Evolutionary conservation across 2,113 vertebrate species (phyloP), one percentile per base, ranked within the genome.

Genomic region (Scytalopus superciliaris): DNA sequence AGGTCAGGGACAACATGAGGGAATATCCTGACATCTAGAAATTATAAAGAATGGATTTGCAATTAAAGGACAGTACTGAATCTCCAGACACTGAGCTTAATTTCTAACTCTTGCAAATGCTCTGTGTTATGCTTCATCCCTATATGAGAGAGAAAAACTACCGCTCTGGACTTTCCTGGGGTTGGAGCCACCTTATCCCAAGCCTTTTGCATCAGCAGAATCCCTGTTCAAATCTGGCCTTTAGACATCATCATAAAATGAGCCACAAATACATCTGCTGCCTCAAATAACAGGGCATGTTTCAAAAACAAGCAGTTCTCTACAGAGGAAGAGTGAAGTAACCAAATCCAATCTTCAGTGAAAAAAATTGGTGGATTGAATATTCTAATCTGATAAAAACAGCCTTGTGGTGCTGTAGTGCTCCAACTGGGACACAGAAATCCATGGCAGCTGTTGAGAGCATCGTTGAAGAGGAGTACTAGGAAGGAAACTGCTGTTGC

Each of bases 381-480:
- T 62, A 72, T 37, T 60, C 73, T 52, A 40, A 52, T 56, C 14
- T 2, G 3, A 66, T 16, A 50, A 72, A 82, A 92, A 72, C 5
- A 73, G 33, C 19, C 39, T 45, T 14, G 31, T 56, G 31, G 12
- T 52, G 66, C 56, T 47, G 40, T 60, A 52, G 35, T 11, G 68
- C 37, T 72, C 39, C 24, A 84, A 19, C 45, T 1, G 1, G 33
- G 33, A 50, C 74, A 85, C 31, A 76, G 47, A 72, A 64, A 79
- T 62, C 33, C 3, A 2, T 3, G 28, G 57, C 7, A 77, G 42
- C 55, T 90, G 33, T 35, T 69, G 47, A 88, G 33, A 77, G 24
- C 40, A 60, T n/a, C 13, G 0, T 0, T 45, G 72, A 82, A 83
- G 55, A 47, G 16, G 7, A 14, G 16, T 33, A 84, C 0, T 0